Evolutionary conservation across 2,888 invertebrate species (phyloP).

Genomic region (Atherix ibis): DNA sequence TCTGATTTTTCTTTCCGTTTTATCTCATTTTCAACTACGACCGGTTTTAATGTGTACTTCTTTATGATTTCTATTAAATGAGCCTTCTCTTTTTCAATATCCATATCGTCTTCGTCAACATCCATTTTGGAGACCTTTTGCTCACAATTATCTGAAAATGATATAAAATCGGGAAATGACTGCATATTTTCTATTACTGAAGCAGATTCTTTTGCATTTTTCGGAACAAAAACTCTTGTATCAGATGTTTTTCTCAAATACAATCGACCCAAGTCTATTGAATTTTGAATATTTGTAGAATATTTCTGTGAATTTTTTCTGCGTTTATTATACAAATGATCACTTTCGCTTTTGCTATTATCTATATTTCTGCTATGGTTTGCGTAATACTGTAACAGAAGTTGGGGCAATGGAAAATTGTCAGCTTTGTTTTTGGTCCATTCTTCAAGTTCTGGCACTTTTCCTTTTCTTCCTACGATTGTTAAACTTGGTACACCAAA

Average conservation of each 20-base stretch:
- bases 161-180: not conserved
- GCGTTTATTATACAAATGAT: no score
- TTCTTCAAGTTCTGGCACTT: not conserved
- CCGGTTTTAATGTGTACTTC: no score
- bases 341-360: no score
- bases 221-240: not conserved
- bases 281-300: no score
- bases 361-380: no score
- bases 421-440: not conserved
- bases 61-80: no score
- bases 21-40: no score
- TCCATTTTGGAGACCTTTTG: not conserved
- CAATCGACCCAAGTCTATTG: not conserved
- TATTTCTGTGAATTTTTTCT: no score
- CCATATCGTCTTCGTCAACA: not conserved
- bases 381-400: no score
- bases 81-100: not conserved
- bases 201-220: not conserved
- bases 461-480: not conserved
- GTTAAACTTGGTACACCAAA: not conserved
- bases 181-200: not conserved
- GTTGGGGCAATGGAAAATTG: not conserved
- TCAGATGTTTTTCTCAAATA: not conserved
- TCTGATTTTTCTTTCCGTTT: no score
- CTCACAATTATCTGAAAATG: not conserved